phyloP scores from a whole-genome alignment of 2,797 vertebrate genomes.

The Dermochelys coriacea region DNA sequence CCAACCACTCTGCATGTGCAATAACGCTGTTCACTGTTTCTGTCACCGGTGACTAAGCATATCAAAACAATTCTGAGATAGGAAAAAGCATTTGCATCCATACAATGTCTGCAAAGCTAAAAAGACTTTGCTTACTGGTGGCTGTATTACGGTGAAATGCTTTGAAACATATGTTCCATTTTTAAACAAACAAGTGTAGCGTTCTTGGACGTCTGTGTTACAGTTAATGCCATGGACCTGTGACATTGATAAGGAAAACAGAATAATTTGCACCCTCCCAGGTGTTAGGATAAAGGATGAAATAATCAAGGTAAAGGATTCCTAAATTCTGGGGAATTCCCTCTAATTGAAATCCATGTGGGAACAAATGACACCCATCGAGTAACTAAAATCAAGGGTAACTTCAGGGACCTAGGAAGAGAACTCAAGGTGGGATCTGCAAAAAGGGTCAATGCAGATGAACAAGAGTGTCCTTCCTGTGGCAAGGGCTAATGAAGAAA shows the following conservation, averaged over 20 bases:
- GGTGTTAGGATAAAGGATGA: slow-evolving; percentile 45
- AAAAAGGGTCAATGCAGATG: not conserved
- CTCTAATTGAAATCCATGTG: not conserved
- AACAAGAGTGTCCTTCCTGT: not conserved
- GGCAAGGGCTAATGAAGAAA: not conserved
- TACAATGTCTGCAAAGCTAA: slow-evolving; percentile 14
- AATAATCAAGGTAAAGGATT: slow-evolving; percentile 29
- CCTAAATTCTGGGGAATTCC: not conserved
- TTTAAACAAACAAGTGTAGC: slow-evolving; percentile 31
- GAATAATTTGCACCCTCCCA: slow-evolving; percentile 21
- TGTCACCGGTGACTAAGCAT: slow-evolving; percentile 23
- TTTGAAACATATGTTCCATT: not conserved
- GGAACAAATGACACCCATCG: not conserved
- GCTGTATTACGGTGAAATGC: slow-evolving; percentile 40
- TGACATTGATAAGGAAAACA: slow-evolving; percentile 53
- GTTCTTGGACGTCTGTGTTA: slow-evolving; percentile 43
- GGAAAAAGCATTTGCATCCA: not conserved
- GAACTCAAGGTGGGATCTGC: not conserved
- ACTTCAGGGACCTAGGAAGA: not conserved
- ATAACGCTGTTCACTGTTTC: slow-evolving; percentile 29
- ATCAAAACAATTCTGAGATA: slow-evolving; percentile 55
- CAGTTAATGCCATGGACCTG: slow-evolving; percentile 42
- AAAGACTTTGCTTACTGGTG: slow-evolving; percentile 41
- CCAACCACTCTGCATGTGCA: not conserved
- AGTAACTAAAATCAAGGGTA: not conserved